These are phyloP conservation scores for Tiaroga cobitis DNA, from an alignment of 2,797 vertebrate species.

Conservation along the genomic window DNA sequence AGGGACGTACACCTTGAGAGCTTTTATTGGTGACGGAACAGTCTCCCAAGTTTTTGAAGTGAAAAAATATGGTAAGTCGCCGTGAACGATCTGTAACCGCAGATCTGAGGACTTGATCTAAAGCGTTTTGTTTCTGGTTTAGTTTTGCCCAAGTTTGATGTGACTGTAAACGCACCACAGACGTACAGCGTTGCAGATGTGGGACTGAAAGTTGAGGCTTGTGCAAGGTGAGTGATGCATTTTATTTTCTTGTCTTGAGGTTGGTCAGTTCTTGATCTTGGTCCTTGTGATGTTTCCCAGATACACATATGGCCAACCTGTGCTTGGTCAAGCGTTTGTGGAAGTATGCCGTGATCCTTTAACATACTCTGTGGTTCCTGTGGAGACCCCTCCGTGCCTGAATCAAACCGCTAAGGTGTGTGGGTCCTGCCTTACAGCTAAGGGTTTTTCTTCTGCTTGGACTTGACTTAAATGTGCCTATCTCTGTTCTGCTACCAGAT, in stretches of 20 bases:
- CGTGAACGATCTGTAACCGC: accelerated
- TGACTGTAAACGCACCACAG: background rate
- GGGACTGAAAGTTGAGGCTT: conserved; percentile 9
- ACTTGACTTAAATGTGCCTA: background rate
- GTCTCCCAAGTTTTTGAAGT: conserved; percentile 39
- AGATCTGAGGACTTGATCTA: background rate
- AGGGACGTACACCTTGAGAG: conserved; percentile 26
- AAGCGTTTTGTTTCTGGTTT: background rate
- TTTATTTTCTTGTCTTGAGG: background rate
- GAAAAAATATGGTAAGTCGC: conserved; percentile 52
- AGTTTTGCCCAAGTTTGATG: conserved; percentile 16
- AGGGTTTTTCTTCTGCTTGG: too few relatives aligned
- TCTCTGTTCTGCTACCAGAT: conserved; percentile 8
- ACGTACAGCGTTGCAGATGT: background rate
- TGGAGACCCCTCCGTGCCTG: background rate
- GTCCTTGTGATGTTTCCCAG: background rate
- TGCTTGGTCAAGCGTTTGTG: background rate
- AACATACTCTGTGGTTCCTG: background rate
- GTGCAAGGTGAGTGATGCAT: background rate
- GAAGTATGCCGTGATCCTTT: background rate
- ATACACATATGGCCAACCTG: background rate
- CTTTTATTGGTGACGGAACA: background rate
- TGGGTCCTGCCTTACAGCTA: background rate
- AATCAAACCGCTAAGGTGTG: background rate
- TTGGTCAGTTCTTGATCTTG: background rate